Evolutionary conservation across 2,797 vertebrate species (phyloP), one percentile per base, ranked within the genome.

Genomic region (Dryobates pubescens): DNA sequence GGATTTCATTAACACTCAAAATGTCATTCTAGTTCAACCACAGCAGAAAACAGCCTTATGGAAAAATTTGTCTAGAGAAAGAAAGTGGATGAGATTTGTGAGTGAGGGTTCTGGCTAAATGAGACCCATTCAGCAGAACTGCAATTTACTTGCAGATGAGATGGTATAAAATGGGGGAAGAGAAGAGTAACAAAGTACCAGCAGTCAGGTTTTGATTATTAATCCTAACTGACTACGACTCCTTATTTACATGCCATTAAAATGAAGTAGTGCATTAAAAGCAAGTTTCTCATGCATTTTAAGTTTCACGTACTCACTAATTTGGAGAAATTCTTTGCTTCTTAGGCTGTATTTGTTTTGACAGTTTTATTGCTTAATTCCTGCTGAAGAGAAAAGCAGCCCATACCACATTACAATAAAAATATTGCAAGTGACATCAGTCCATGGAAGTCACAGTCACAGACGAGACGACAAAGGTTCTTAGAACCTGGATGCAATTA

Each of bases 81-180:
- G 27, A n/a, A 56, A 67, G n/a, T 7, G n/a, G 78, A 13, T 32
- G 29, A 78, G 67, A 69, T 87, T 54, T 88, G 30, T 30, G 6
- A 81, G 34, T 38, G 47, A 72, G 18, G 2, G 0, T 49, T 53
- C 32, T 59, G 32, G 26, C n/a, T 88, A 47, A 78, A 67, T 4
- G 24, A 72, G 34, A 57, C 41, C 36, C 41, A 32, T 86, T 67
- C 65, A 72, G 64, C 47, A 59, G 78, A 63, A 53, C 20, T 87
- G 61, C 38, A 45, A 49, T 94, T 88, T 68, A 58, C n/a, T 89
- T 89, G 47, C 75, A 62, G 56, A 26, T 82, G 36, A 89, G 67
- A 63, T 64, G 41, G 54, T 51, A 94, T 51, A 94, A 94, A 86
- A 45, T 54, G 58, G 90, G 65, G 23, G 41, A 93, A 57, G 24